These are phyloP conservation scores for Syngnathoides biaculeatus DNA, from an alignment of 2,113 vertebrate species.

Conservation along the genomic window DNA sequence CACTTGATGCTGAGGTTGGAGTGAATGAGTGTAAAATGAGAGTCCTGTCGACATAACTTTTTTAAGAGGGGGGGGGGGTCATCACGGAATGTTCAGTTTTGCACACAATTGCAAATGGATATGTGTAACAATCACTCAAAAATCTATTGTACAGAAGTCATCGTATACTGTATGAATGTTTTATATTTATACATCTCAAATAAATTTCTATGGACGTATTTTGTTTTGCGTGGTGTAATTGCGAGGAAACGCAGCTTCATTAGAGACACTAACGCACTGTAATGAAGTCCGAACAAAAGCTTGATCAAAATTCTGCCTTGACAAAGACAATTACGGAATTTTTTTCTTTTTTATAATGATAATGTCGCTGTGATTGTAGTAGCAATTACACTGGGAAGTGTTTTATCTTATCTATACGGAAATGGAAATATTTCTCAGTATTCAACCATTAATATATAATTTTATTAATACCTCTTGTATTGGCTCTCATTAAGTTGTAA, in stretches of 20 bases:
- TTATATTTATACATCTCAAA: slow-evolving; percentile 79
- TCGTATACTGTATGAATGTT: slow-evolving; percentile 68
- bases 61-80: slow-evolving; percentile 46
- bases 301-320: not conserved
- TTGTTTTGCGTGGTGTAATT: slow-evolving; percentile 10
- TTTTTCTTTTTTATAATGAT: not conserved
- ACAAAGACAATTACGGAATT: not conserved
- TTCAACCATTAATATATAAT: not conserved
- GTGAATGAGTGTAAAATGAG: slow-evolving; percentile 52
- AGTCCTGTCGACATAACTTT: slow-evolving; percentile 57
- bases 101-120: slow-evolving; percentile 47
- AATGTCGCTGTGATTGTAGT: not conserved
- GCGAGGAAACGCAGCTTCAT: not conserved
- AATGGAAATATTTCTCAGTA: not conserved
- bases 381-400: no score
- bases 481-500: no score
- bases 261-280: not conserved
- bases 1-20: slow-evolving; percentile 48
- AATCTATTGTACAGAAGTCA: slow-evolving; percentile 65
- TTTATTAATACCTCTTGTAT: not conserved
- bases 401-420: not conserved
- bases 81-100: slow-evolving; percentile 54
- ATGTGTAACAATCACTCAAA: slow-evolving; percentile 50
- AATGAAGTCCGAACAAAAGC: no score
- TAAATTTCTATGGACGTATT: slow-evolving; percentile 69